Percentiles rank a stretch among this genome's conserved stretches.
Evolutionary conservation across 1,140 invertebrate species (phyloP).

Genomic region (Caenorhabditis brenneri): DNA sequence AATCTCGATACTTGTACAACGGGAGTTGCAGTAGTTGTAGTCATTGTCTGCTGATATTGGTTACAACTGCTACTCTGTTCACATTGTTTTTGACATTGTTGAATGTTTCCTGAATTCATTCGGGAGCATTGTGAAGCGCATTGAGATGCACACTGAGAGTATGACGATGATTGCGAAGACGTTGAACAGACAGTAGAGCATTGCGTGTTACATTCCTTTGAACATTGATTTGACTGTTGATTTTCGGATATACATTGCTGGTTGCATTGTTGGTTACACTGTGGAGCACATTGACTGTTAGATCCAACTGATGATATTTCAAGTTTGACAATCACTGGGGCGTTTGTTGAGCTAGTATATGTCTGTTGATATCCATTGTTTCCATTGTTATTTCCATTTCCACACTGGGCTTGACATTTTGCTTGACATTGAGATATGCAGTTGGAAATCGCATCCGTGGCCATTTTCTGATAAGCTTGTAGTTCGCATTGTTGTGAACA

Average conservation of each 20-base stretch:
- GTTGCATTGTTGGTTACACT: neutral
- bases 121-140: neutral
- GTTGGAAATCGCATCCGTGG: neutral
- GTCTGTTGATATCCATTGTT: neutral
- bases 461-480: neutral
- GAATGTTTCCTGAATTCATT: neutral
- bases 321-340: neutral
- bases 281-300: neutral
- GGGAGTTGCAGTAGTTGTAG: neutral
- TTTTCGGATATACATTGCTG: neutral
- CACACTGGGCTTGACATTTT: conserved; percentile 9
- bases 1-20: neutral
- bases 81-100: conserved; percentile 7
- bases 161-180: neutral
- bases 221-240: neutral
- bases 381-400: no score
- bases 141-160: neutral
- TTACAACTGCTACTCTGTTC: neutral
- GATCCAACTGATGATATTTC: neutral
- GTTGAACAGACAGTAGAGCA: neutral
- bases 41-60: neutral
- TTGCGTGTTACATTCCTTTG: neutral
- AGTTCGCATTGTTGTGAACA: conserved; percentile 31
- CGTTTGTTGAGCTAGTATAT: neutral
- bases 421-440: conserved; percentile 4